These are phyloP conservation scores for Martes martes DNA, from an alignment of 2,113 vertebrate species.

Conservation along the genomic window DNA sequence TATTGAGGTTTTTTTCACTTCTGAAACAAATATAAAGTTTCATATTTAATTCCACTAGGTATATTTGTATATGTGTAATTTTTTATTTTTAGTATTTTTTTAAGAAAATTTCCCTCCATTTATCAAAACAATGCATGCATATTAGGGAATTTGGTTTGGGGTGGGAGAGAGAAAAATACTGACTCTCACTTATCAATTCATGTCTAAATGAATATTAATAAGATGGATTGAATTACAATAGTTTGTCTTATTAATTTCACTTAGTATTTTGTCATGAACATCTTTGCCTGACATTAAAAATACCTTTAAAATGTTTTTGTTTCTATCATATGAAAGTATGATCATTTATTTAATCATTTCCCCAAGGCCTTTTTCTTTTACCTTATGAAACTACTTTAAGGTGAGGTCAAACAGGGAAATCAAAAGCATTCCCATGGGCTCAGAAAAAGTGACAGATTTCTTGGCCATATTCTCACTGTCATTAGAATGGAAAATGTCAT, in stretches of 20 bases:
- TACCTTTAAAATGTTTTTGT: neutral
- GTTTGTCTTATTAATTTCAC: neutral
- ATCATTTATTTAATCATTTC: neutral
- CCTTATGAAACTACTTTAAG: neutral
- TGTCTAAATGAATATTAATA: neutral
- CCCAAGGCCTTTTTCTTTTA: neutral
- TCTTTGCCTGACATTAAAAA: neutral
- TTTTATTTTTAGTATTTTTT: neutral
- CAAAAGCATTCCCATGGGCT: neutral
- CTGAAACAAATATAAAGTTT: neutral
- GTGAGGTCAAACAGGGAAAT: neutral
- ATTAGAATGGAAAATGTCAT: neutral
- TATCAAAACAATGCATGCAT: neutral
- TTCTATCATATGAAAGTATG: neutral
- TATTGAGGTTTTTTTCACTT: neutral
- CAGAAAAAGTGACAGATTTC: neutral
- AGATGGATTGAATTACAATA: neutral
- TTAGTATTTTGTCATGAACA: neutral
- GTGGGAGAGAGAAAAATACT: neutral
- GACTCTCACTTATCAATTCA: neutral
- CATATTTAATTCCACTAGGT: neutral
- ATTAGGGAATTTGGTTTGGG: neutral
- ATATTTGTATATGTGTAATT: neutral
- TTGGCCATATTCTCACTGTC: neutral
- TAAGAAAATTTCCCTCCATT: neutral